Conservation (phyloP, 2,888 invertebrate species). For the Fragum whitleyi region DNA sequence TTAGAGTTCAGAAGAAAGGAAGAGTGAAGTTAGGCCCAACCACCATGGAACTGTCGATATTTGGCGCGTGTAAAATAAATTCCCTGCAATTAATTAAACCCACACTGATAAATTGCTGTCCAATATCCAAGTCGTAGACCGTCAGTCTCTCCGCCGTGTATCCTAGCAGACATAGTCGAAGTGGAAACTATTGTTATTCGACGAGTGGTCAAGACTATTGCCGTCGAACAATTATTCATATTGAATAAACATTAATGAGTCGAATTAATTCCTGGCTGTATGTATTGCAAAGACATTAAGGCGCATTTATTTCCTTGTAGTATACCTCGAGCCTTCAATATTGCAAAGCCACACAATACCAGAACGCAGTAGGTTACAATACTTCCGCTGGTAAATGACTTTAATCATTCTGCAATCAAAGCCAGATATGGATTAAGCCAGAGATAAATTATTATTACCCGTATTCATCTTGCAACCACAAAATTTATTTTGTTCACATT, state of each 20-base stretch:
- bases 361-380: constrained; percentile 12
- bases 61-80: constrained; percentile 63
- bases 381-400: constrained; percentile 29
- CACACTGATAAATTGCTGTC: constrained; percentile 61
- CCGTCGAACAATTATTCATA: constrained; percentile 37
- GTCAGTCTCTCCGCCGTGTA: constrained; percentile 27
- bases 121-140: constrained; percentile 45
- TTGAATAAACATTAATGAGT: constrained; percentile 25
- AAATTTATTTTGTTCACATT: constrained; percentile 52
- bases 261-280: constrained; percentile 30
- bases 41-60: constrained; percentile 59
- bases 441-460: constrained; percentile 66
- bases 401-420: constrained; percentile 63
- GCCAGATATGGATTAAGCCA: constrained; percentile 35
- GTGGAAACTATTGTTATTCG: constrained; percentile 24
- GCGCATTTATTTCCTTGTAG: constrained; percentile 46
- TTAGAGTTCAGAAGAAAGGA: not conserved
- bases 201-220: constrained; percentile 32
- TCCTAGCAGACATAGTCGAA: constrained; percentile 18
- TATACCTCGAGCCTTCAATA: constrained; percentile 41
- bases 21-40: constrained; percentile 22
- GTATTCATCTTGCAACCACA: constrained; percentile 55
- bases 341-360: constrained; percentile 19
- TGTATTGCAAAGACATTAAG: constrained; percentile 3
- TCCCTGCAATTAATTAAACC: constrained; percentile 64